Evolutionary conservation across 1,140 invertebrate species (phyloP), one percentile per base, ranked within the genome.

Genomic region (Neodiprion virginianus): DNA sequence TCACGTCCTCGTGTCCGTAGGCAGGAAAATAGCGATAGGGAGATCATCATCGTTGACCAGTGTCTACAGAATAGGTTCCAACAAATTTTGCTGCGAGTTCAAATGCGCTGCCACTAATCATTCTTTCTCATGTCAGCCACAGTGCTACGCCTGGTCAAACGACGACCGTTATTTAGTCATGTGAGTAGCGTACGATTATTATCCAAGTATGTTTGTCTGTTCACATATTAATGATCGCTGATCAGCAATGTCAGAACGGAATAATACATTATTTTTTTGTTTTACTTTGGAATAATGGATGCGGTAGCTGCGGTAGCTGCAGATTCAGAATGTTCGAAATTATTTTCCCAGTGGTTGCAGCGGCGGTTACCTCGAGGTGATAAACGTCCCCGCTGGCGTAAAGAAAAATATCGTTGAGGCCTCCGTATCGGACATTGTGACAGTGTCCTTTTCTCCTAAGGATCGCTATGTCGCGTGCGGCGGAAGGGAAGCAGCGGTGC

Each of bases 371-470:
- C 53, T 61, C 5, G 53, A 12, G 11, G 53, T 61, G 11, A 17
- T 17, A 12, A 17, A 61, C 8, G 11, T 17, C 53, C 53, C 53
- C 4, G 11, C 4, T 14, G 11, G 11, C 4, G 8, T n/a, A 0
- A 69, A 11, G 14, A 40, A 21, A 0, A 0, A 28, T 0, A 21
- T 3, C 1, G 67, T 79, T 9, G 3, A 23, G 0, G 47, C 49
- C 0, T 9, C 71, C 74, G 48, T 3, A 12, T 17, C 72, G 69
- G 21, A 49, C 48, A 12, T 86, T 14, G 2, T 78, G 7, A 7
- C 69, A 0, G 17, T 86, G 0, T 53, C 48, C 9, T 73, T 86
- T n/a, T 85, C 85, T 7, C 69, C 77, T 0, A 77, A 81, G 40
- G 79, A 79, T 71, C 75, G 73, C 10, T 82, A 80, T 48, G 48